Evolutionary conservation across 1,140 invertebrate genomes (phyloP).

Genomic region (Bactericera cockerelli): DNA sequence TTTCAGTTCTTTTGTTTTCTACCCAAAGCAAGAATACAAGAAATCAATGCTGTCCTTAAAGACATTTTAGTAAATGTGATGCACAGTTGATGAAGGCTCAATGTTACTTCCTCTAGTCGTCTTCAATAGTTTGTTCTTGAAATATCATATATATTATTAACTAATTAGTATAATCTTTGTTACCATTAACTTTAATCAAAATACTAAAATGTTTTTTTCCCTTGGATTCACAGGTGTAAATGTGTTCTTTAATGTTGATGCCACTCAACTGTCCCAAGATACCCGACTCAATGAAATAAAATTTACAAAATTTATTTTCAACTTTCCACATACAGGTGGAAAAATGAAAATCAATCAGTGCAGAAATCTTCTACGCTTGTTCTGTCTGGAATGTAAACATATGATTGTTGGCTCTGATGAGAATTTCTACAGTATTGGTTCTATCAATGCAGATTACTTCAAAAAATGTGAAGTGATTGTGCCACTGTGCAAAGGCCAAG

Average conservation of each 20-base stretch:
- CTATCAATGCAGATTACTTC: too few relatives aligned
- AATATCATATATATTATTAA: too few relatives aligned
- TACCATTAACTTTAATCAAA: too few relatives aligned
- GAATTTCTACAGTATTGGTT: too few relatives aligned
- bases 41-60: too few relatives aligned
- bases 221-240: not conserved
- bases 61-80: too few relatives aligned
- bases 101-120: too few relatives aligned
- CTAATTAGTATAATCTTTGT: too few relatives aligned
- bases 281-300: slow-evolving; percentile 22
- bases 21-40: too few relatives aligned
- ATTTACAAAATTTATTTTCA: slow-evolving; percentile 41
- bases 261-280: slow-evolving; percentile 29
- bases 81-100: too few relatives aligned
- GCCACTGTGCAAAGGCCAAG: slow-evolving; percentile 43
- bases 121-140: too few relatives aligned
- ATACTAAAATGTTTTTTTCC: not conserved
- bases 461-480: slow-evolving; percentile 31
- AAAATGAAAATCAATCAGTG: slow-evolving; percentile 46
- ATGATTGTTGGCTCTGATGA: slow-evolving; percentile 27
- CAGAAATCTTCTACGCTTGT: slow-evolving; percentile 33
- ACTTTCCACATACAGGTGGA: slow-evolving; percentile 46
- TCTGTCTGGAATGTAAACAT: slow-evolving; percentile 35
- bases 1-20: too few relatives aligned
- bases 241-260: slow-evolving; percentile 31